A percentile compares a stretch with the other conserved stretches of the same genome.
Evolutionary conservation across 2,888 invertebrate genomes (phyloP).

Genomic region (Chesias legatella): DNA sequence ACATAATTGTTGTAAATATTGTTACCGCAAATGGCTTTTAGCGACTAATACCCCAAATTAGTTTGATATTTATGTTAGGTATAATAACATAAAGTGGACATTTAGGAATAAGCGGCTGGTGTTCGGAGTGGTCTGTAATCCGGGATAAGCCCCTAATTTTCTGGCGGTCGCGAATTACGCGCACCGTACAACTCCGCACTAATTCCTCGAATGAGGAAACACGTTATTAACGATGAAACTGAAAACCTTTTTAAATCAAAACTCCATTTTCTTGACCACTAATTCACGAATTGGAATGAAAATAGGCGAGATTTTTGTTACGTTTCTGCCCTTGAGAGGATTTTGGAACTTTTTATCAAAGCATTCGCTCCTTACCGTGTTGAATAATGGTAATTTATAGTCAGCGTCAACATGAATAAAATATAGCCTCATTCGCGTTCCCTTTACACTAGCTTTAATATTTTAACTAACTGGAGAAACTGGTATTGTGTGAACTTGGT

Average conservation of each 20-base stretch:
- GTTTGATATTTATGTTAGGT: slow-evolving; percentile 20
- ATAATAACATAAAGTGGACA: slow-evolving; percentile 36
- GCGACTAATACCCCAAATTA: slow-evolving; percentile 6
- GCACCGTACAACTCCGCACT: slow-evolving; percentile 29
- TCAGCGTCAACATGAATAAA: neutral
- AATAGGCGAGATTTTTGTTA: neutral
- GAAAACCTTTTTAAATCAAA: slow-evolving; percentile 18
- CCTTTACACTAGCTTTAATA: too few relatives aligned
- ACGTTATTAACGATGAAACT: slow-evolving; percentile 30
- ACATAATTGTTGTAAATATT: too few relatives aligned
- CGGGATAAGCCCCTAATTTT: slow-evolving; percentile 59
- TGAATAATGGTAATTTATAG: neutral
- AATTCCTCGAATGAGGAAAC: slow-evolving; percentile 33
- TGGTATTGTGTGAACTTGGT: too few relatives aligned
- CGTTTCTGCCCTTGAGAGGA: neutral
- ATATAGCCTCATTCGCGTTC: neutral
- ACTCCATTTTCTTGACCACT: neutral
- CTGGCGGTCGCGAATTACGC: slow-evolving; percentile 47
- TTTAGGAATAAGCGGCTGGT: slow-evolving; percentile 39
- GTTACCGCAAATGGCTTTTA: too few relatives aligned
- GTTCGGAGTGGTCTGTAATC: slow-evolving; percentile 52
- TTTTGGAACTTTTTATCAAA: neutral
- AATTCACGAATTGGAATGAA: neutral
- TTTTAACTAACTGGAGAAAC: too few relatives aligned
- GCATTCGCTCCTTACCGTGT: neutral